phyloP scores from a whole-genome alignment of 1,140 invertebrate genomes.

The Teleogryllus occipitalis region DNA sequence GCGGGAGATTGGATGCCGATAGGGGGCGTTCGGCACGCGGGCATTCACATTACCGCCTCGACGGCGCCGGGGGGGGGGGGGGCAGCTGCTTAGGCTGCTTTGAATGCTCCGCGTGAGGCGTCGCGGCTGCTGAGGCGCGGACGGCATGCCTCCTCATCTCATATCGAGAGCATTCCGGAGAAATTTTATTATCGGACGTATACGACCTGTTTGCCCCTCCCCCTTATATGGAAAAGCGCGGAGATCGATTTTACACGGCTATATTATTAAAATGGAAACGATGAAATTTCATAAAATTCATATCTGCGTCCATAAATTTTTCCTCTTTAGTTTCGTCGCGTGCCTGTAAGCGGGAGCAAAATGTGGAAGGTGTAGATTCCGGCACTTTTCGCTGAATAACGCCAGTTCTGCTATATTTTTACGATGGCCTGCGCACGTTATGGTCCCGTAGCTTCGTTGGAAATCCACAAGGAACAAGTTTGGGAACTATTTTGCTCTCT shows the following conservation, averaged over 20 bases:
- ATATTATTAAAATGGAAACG: not conserved
- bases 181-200: not conserved
- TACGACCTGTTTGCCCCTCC: not conserved
- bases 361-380: not conserved
- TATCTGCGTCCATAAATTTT: not conserved
- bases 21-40: not conserved
- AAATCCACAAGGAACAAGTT: too few species aligned
- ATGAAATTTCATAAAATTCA: conserved; percentile 2
- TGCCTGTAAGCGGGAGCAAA: not conserved
- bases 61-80: too few species aligned
- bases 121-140: not conserved
- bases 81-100: not conserved
- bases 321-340: not conserved
- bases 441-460: too few species aligned
- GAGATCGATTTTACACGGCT: not conserved
- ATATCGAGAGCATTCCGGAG: not conserved
- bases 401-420: not conserved
- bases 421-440: too few species aligned
- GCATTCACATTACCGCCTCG: not conserved
- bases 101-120: not conserved
- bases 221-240: not conserved
- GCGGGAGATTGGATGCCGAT: conserved; percentile 2
- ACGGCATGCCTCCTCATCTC: not conserved
- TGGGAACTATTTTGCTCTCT: too few species aligned
- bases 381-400: not conserved